A percentile compares a stretch with the other conserved stretches of the same genome.
phyloP scores from a whole-genome alignment of 2,797 vertebrate genomes.

The Sitta carolinensis region DNA sequence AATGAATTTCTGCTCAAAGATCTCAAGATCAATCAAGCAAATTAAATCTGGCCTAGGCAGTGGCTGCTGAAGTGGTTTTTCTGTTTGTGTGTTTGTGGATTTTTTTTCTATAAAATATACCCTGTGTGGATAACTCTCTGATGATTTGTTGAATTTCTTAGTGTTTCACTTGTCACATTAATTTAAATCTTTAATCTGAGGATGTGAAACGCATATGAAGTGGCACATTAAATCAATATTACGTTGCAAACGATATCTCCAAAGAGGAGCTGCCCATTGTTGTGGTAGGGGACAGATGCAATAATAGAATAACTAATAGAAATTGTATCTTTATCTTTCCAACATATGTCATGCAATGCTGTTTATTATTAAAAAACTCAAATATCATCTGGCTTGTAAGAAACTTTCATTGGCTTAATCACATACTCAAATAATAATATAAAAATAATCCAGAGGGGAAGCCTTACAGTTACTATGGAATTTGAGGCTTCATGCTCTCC shows the following conservation, averaged over 20 bases:
- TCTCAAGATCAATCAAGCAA: conserved; percentile 60
- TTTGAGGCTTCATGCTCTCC: background rate
- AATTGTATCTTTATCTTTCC: conserved; percentile 56
- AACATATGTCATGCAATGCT: background rate
- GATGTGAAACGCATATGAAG: conserved; percentile 37
- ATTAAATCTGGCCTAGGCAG: conserved; percentile 40
- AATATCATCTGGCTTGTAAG: conserved; percentile 4
- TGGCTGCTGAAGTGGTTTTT: background rate
- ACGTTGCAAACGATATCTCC: conserved; percentile 27
- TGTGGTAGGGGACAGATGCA: conserved; percentile 41
- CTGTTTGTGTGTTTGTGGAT: fast-evolving
- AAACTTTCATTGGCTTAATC: background rate
- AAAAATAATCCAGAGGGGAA: background rate
- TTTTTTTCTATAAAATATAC: background rate
- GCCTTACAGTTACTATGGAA: conserved; percentile 4
- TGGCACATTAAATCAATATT: conserved; percentile 59
- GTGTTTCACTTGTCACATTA: conserved; percentile 60
- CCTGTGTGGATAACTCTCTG: background rate
- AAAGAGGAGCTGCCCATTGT: conserved; percentile 49
- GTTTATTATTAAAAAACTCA: background rate
- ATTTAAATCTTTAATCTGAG: conserved; percentile 71
- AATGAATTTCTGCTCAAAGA: conserved; percentile 66
- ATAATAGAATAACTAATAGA: conserved; percentile 60
- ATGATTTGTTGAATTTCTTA: conserved; percentile 55
- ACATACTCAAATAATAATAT: background rate